Conservation (phyloP, 2,113 vertebrate genomes). For the Gorsachius goisagi region DNA sequence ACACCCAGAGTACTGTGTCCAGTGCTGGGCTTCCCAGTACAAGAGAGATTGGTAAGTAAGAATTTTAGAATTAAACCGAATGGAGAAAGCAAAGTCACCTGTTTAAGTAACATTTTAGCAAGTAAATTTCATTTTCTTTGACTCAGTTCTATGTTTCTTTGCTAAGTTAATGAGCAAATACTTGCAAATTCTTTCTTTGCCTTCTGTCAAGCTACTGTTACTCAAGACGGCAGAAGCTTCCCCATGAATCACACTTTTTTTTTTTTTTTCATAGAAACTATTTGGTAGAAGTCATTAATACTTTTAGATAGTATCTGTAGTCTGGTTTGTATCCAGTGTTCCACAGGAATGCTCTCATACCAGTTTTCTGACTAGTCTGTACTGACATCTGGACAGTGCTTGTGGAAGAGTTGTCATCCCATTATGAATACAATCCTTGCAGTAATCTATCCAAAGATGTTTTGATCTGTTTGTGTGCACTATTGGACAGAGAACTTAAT, state of each 20-base stretch:
- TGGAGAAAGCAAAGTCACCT: not conserved
- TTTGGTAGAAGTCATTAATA: not conserved
- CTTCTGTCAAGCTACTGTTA: not conserved
- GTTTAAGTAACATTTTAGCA: not conserved
- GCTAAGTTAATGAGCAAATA: not conserved
- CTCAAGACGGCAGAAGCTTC: not conserved
- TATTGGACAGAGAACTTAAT: constrained; percentile 3
- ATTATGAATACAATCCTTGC: not conserved
- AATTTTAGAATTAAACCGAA: not conserved
- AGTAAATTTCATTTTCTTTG: not conserved
- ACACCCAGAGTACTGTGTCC: not conserved
- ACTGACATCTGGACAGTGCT: not conserved
- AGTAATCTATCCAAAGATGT: not conserved
- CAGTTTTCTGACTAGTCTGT: not conserved
- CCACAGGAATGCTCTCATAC: not conserved
- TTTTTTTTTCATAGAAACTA: not conserved
- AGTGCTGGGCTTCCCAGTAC: not conserved
- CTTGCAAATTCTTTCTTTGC: not conserved
- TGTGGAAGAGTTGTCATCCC: not conserved
- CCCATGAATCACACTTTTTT: not conserved
- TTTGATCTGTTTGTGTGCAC: not conserved
- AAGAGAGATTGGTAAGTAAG: not conserved
- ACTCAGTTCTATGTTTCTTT: not conserved
- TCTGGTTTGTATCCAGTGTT: not conserved
- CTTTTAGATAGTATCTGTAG: not conserved